Conservation (phyloP, 1,140 invertebrate genomes). For the Drosophila littoralis region DNA sequence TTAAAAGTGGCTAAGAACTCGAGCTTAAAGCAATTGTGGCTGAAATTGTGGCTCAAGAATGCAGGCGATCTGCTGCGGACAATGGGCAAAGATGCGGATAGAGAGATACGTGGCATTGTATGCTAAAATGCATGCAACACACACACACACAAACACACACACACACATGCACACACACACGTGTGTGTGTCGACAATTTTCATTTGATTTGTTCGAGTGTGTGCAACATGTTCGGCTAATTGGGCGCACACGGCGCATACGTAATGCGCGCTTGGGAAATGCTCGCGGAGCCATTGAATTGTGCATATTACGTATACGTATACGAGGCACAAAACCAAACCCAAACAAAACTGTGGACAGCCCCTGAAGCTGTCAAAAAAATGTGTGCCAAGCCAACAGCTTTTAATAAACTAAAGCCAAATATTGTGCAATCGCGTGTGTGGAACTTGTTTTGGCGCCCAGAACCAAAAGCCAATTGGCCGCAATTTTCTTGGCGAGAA, state of each 20-base stretch:
- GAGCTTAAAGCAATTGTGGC: neutral
- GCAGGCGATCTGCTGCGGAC: constrained; percentile 32
- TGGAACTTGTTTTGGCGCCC: constrained; percentile 57
- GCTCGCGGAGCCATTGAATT: constrained; percentile 54
- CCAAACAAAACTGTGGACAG: constrained; percentile 38
- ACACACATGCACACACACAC: neutral
- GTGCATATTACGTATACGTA: constrained; percentile 65
- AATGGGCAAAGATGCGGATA: constrained; percentile 30
- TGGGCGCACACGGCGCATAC: constrained; percentile 78
- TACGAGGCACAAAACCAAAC: neutral
- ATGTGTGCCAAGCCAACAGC: constrained; percentile 36
- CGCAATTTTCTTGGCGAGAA: constrained; percentile 24
- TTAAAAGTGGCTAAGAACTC: neutral
- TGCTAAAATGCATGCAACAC: constrained; percentile 50
- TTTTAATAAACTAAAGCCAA: constrained; percentile 26
- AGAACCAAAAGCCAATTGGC: constrained; percentile 14
- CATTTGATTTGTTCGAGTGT: constrained; percentile 20
- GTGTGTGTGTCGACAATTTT: constrained; percentile 34
- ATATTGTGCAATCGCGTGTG: constrained; percentile 42
- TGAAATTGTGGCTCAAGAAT: constrained; percentile 39
- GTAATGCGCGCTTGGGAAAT: constrained; percentile 78
- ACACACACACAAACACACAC: constrained; percentile 6
- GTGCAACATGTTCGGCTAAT: constrained; percentile 52
- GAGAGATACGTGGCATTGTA: constrained; percentile 55
- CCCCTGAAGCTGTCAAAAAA: constrained; percentile 12